Evolutionary conservation across 2,113 vertebrate species (phyloP), one percentile per base, ranked within the genome.

Genomic region (Raja brachyura): DNA sequence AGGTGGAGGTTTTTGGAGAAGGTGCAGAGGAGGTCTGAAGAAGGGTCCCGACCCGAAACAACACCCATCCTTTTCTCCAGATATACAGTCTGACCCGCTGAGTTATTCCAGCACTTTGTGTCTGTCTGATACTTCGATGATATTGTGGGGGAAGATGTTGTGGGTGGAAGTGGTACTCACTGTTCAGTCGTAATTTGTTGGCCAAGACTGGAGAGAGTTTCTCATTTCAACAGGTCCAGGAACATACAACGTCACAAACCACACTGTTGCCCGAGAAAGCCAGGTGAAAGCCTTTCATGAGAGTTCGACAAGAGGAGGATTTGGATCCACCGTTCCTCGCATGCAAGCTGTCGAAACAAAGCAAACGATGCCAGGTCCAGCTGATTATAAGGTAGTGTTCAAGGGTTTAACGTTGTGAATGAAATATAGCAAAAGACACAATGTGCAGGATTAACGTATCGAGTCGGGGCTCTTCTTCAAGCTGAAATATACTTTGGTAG

Each of bases 231-330:
- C 93, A 97, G 96, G 96, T 90, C 96, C 96, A 1, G 96, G 95
- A 20, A 95, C 95, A 9, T 96, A 96, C 93, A 95, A 96, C 59
- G 5, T 96, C 74, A 95, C 95, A 93, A 94, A 95, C 74, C 93
- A 95, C 31, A 95, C 95, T 70, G 93, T 96, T 92, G 95, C 95
- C 48, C 94, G 63, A 33, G 95, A 96, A 81, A 96, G 96, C 94
- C 93, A 96, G 48, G 95, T 94, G 94, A 96, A 95, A 93, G 94
- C 95, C 5, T 92, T 94, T 93, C 92, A 94, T 20, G 94, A 94
- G 48, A 93, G 93, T 93, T 94, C 54, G 77, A 95, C 93, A 93
- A 95, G 93, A 74, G 96, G 95, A 31, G 96, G 94, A 5, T 96
- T 97, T 93, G 96, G 96, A 81, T 96, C 96, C 59, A 93, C 93